Evolutionary conservation across 2,797 vertebrate species (phyloP), one percentile per base, ranked within the genome.

Genomic region (Gymnoscopelus microlampas): DNA sequence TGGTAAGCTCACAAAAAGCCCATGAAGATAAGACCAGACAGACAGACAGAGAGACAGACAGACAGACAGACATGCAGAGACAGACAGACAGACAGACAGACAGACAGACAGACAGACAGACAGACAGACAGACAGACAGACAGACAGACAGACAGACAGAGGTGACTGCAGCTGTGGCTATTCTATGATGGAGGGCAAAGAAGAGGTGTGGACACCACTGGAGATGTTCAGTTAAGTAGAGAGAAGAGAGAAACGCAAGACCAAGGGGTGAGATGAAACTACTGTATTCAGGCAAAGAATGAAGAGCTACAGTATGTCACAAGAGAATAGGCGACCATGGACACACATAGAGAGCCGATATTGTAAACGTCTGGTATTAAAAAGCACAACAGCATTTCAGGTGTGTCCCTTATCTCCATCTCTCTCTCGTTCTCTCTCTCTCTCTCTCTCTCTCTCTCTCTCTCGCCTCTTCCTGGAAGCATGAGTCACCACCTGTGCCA

Each of bases 401-500:
- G 39, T 44, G 39, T 44, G 39, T 10, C 39, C 39, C 39, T 39
- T 44, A 44, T 63, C 49, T 29, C 24, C 14, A 48, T 51, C 47
- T 29, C 48, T 53, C 13, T 53, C 53, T 53, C 7, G 50, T 54
- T 23, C 7, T 54, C 15, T 23, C 9, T 24, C 15, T 5, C 53
- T 24, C 53, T n/a, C 14, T 53, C 51, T 53, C 51, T 6, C 53
- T 24, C 53, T 59, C 23, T 63, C 50, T 73, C 24, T 73, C 68
- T 76, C 26, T 74, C 24, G 60, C 23, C 55, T 35, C 65, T 69
- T 62, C 64, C 71, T 79, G 70, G 69, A 78, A 79, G 84, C 77
- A 63, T 87, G 85, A 90, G 76, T 90, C 81, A 79, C 47, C 62
- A 72, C 65, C 71, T 87, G 77, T 66, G 68, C 57, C 64, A 85